Evolutionary conservation across 2,888 invertebrate genomes (phyloP), one percentile per base, ranked within the genome.

Genomic region (Linnaemya tessellans): DNA sequence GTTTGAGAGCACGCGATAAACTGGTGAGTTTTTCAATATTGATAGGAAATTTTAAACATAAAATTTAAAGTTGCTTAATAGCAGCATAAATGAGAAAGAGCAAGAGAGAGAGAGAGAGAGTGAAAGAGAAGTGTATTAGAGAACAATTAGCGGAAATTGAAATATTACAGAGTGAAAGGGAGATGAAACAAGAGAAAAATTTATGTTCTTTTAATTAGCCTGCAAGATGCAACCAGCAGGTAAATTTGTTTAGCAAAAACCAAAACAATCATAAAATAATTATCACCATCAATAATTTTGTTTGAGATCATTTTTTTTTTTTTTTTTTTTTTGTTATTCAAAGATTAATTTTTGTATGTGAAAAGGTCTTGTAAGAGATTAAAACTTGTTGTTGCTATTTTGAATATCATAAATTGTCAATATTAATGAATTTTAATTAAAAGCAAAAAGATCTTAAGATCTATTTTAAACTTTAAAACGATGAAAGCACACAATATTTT

Each of bases 1-100:
- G 87, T 75, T 84, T 71, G 74, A 87, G 81, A 81, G 78, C 80
- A 87, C 80, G 75, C 84, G 79, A 68, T 80, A 58, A 86, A 88
- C 88, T 88, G 86, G 62, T 80, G 82, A 80, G 51, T 79, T 70
- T 68, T 82, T 71, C 64, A 62, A 62, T 49, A 65, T 43, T 74
- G 58, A 79, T 49, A 41, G 43, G 10, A 60, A 70, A 65, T 58
- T 84, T 46, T 65, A 78, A 60, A 58, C 51, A 68, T 15, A 49
- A 30, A 78, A n/a, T 60, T 60, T 0, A 68, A 46, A 58, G 13
- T 60, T 62, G 58, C 56, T 62, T 11, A 56, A 54, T 35, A 51
- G 41, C 49, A 65, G 43, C 49, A 49, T 70, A 30, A 62, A 43
- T 35, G n/a, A 20, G 71, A 80, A 65, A 62, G 54, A 7, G 46